phyloP scores from a whole-genome alignment of 1,140 invertebrate species.

The Bathynomus jamesi region DNA sequence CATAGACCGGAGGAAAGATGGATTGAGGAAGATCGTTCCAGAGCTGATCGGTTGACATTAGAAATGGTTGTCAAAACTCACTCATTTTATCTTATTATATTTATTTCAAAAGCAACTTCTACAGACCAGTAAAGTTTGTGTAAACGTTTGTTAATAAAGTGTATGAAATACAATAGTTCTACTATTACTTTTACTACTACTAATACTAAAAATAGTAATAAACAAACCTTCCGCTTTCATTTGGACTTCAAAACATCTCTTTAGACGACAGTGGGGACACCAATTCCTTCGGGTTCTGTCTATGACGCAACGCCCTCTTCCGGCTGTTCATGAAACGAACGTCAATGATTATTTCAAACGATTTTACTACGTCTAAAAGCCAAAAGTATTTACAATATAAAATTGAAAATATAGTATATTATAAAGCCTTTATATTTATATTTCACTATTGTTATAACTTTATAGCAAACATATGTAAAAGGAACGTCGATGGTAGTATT shows the following conservation, averaged over 20 bases:
- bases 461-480: not conserved
- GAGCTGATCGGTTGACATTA: too few species aligned
- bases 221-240: constrained; percentile 68
- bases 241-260: constrained; percentile 64
- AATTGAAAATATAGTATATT: not conserved
- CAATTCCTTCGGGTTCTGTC: constrained; percentile 77
- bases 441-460: not conserved
- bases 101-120: too few species aligned
- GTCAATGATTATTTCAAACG: not conserved
- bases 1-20: too few species aligned
- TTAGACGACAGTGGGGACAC: constrained; percentile 74
- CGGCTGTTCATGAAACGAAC: constrained; percentile 47
- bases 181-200: not conserved
- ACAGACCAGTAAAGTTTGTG: too few species aligned
- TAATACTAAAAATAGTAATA: not conserved
- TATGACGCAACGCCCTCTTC: constrained; percentile 63
- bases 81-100: too few species aligned
- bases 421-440: not conserved
- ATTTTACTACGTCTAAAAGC: not conserved
- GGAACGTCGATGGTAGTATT: not conserved
- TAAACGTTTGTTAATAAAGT: too few species aligned
- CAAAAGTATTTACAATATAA: not conserved
- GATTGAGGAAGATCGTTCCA: too few species aligned
- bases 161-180: not conserved
- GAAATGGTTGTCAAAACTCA: too few species aligned